Percentiles rank a stretch among this genome's conserved stretches.
Evolutionary conservation across 2,797 vertebrate species (phyloP).

Genomic region (Leuciscus waleckii): DNA sequence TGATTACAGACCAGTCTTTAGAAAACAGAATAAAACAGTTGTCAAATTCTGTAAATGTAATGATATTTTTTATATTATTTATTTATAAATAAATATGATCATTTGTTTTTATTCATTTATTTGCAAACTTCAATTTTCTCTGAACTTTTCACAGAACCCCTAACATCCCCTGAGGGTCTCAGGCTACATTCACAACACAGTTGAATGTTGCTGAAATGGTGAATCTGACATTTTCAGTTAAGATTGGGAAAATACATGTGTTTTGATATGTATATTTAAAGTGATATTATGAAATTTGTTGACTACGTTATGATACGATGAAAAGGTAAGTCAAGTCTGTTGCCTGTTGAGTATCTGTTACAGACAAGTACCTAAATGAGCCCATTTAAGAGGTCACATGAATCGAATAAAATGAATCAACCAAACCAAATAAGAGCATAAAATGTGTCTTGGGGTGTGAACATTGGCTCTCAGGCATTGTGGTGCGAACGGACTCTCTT

Average conservation of each 20-base stretch:
- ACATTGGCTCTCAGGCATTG: not conserved
- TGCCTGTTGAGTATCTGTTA: not conserved
- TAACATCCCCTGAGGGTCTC: too few species aligned
- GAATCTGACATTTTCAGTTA: not conserved
- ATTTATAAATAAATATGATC: not conserved
- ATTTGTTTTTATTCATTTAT: not conserved
- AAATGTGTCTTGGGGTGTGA: not conserved
- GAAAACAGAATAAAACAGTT: not conserved
- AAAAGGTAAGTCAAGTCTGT: too few species aligned
- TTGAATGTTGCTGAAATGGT: not conserved
- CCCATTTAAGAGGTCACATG: not conserved
- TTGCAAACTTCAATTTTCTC: not conserved
- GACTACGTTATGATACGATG: not conserved
- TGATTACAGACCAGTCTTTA: not conserved
- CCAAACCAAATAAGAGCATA: not conserved
- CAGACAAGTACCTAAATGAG: not conserved
- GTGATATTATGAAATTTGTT: not conserved
- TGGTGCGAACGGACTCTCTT: slow-evolving; percentile 1
- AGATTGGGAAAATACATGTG: not conserved
- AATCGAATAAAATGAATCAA: not conserved
- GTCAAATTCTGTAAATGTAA: not conserved
- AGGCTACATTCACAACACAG: not conserved
- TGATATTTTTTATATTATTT: not conserved
- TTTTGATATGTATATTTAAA: not conserved
- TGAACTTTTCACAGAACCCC: not conserved